Evolutionary conservation across 2,888 invertebrate species (phyloP).

Genomic region (Alviniconcha strummeri): DNA sequence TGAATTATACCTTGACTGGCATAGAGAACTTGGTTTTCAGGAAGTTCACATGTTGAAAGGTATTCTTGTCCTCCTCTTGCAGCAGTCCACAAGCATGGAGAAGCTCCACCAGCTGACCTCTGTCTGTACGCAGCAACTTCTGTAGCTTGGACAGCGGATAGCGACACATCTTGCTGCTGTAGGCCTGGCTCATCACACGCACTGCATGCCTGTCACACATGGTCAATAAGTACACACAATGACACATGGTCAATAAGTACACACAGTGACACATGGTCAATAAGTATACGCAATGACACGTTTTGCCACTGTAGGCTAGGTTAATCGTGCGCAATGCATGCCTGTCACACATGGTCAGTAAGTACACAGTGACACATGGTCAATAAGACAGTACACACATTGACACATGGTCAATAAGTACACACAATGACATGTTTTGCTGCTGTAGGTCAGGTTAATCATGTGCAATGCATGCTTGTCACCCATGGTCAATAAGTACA

Average conservation of each 20-base stretch:
- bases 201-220: conserved; percentile 48
- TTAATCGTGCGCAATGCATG: conserved; percentile 49
- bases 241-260: neutral
- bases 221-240: neutral
- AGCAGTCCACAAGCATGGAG: conserved; percentile 28
- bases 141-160: conserved; percentile 44
- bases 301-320: conserved; percentile 54
- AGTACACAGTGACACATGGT: neutral
- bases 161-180: conserved; percentile 52
- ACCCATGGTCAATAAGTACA: neutral
- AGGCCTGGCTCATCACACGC: conserved; percentile 50
- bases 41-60: conserved; percentile 8
- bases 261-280: neutral
- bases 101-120: conserved; percentile 8
- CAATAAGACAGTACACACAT: neutral
- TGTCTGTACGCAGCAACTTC: conserved; percentile 31
- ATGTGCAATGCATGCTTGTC: conserved; percentile 50
- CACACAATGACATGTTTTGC: no score
- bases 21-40: conserved; percentile 19
- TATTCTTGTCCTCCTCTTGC: neutral
- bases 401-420: no score
- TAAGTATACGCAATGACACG: conserved; percentile 36
- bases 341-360: conserved; percentile 40
- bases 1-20: conserved; percentile 27
- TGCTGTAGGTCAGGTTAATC: conserved; percentile 36